phyloP scores from a whole-genome alignment of 2,113 vertebrate species.

The Bambusicola thoracicus region DNA sequence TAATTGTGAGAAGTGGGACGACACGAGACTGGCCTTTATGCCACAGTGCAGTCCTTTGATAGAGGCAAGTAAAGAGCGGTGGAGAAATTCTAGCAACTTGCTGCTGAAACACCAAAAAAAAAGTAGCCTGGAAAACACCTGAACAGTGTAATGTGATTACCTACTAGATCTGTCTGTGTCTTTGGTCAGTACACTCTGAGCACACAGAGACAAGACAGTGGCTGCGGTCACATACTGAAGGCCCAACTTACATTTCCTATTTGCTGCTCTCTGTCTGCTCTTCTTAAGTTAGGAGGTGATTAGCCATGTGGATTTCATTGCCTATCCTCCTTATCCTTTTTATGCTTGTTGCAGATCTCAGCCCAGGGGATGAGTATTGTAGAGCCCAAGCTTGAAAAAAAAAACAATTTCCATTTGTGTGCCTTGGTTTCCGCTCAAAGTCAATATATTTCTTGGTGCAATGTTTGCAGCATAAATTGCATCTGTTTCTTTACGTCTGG shows the following conservation, averaged over 20 bases:
- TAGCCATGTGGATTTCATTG: neutral
- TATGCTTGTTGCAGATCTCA: neutral
- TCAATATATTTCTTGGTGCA: neutral
- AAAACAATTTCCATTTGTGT: neutral
- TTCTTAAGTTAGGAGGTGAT: neutral
- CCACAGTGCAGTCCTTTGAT: neutral
- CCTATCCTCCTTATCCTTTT: neutral
- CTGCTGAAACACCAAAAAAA: neutral
- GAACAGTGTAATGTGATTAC: neutral
- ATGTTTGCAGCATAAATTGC: neutral
- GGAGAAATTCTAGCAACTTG: neutral
- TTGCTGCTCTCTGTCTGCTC: neutral
- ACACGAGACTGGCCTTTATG: neutral
- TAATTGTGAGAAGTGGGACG: neutral
- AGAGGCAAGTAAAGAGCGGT: neutral
- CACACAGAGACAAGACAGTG: neutral
- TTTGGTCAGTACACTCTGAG: neutral
- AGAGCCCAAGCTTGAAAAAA: neutral
- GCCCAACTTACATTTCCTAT: neutral
- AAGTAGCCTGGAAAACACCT: neutral
- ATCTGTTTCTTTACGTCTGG: neutral
- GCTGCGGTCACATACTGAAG: fast-evolving
- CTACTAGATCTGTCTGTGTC: neutral
- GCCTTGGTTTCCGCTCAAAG: neutral
- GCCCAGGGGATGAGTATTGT: neutral